These are phyloP conservation scores for Hyppa rectilinea DNA, from an alignment of 2,888 invertebrate species.

Conservation along the genomic window DNA sequence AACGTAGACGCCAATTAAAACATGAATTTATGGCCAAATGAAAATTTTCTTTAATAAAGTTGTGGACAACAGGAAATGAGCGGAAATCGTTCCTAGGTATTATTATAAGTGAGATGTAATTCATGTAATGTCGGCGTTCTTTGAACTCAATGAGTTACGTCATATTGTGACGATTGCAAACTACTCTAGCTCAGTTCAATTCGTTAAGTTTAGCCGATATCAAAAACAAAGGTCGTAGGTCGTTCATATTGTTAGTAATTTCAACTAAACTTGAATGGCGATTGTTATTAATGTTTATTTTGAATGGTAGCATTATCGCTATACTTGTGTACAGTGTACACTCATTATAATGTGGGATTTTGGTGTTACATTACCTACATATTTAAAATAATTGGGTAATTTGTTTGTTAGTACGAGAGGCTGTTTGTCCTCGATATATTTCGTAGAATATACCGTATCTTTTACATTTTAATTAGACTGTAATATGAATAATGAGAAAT, in stretches of 20 bases:
- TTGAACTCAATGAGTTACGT: constrained; percentile 69
- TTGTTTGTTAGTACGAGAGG: constrained; percentile 33
- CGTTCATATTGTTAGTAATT: constrained; percentile 70
- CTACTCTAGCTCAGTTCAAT: constrained; percentile 68
- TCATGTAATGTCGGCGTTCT: constrained; percentile 67
- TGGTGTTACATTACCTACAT: constrained; percentile 30
- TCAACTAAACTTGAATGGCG: constrained; percentile 68
- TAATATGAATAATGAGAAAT: neutral
- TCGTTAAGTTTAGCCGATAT: constrained; percentile 71
- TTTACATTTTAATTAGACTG: constrained; percentile 5
- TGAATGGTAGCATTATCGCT: constrained; percentile 65
- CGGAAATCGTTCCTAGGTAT: constrained; percentile 46
- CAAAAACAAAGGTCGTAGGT: constrained; percentile 71
- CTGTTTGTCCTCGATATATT: constrained; percentile 17
- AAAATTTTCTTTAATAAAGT: constrained; percentile 47
- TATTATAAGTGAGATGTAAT: constrained; percentile 36
- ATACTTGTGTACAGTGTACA: constrained; percentile 44
- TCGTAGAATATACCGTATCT: constrained; percentile 20
- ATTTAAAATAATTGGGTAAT: constrained; percentile 48
- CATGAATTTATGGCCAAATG: constrained; percentile 48
- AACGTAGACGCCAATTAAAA: constrained; percentile 16
- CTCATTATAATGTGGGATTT: constrained; percentile 60
- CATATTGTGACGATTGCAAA: constrained; percentile 70
- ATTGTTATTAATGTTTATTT: constrained; percentile 65
- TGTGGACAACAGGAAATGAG: constrained; percentile 55